Base-by-base conservation (phyloP, 2,888 invertebrate species). In the Drosophila nigricruria region DNA sequence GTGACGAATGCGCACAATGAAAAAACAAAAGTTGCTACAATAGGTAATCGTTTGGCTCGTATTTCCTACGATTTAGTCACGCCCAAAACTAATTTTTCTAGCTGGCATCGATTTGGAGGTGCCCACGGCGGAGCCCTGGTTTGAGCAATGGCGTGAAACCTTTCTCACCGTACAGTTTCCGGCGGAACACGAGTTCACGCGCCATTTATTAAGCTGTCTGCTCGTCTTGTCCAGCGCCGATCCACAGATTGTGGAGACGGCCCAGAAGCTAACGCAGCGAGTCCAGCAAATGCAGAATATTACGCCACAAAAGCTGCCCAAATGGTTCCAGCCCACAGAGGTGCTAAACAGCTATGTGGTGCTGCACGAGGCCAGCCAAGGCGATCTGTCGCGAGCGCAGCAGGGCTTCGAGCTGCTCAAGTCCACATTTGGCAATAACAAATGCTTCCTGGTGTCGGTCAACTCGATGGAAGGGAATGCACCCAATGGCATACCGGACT, bases 181-280 rank as follows among this genome's bases (percentile, higher is more conserved):
- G 20, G 96, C 97, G 5, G 99, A 99, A 91, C 99, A 99, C 94
- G 99, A 99, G 93, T 99, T 98, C 91, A 96, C 98, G 0, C 97
- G 97, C 90, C 97, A 98, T 92, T 96, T 96, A 90, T 91, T 97
- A 59, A 96, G 96, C 16, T 97, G 97, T 91, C 95, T 97, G 88
- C 94, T 97, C 84, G 96, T 96, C 16, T 94, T 95, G 23, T 95
- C 96, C 25, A 95, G 96, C 36, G 93, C 94, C 36, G 97, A 97
- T 92, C 94, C 95, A 1, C 95, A 95, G 93, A 96, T 98, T 8
- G 93, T 97, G 69, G 97, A 97, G 79, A 96, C 96, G 75, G 96
- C 98, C 82, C 96, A 96, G 89, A 94, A 95, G 77, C 94, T 98
- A 90, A 95, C 96, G 64, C 96, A 97, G 89, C 96, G 96, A 80